Percentiles rank a stretch among this genome's conserved stretches.
phyloP scores from a whole-genome alignment of 2,113 vertebrate genomes.

The Eudyptes chrysolophus region DNA sequence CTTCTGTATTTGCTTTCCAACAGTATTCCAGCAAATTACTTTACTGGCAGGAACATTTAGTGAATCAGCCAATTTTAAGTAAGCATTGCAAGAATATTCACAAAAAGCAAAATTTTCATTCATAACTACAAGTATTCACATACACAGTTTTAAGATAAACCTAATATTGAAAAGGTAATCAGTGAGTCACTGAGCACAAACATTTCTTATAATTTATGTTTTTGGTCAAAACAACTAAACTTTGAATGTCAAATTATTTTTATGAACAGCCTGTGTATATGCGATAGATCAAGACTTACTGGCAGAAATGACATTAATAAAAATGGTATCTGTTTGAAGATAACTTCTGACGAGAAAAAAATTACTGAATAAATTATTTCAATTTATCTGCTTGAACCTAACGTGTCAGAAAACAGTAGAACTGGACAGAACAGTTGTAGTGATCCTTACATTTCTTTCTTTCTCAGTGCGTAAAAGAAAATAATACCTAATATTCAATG shows the following conservation, averaged over 20 bases:
- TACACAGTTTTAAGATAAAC: not conserved
- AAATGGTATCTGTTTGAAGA: not conserved
- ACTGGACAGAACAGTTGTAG: not conserved
- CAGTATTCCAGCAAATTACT: constrained; percentile 60
- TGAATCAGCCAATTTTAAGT: constrained; percentile 44
- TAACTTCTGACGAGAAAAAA: not conserved
- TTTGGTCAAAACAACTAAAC: not conserved
- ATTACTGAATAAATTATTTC: not conserved
- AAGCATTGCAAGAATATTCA: constrained; percentile 11
- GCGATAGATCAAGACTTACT: not conserved
- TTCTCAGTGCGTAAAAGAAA: not conserved
- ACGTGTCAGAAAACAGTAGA: not conserved
- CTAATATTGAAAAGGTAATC: not conserved
- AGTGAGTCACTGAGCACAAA: not conserved
- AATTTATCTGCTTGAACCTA: not conserved
- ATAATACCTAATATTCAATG: not conserved
- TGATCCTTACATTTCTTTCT: not conserved
- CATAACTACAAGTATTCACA: not conserved
- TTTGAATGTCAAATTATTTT: not conserved
- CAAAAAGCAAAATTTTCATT: constrained; percentile 21
- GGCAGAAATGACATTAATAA: not conserved
- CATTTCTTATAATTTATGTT: not conserved
- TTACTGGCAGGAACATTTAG: constrained; percentile 48
- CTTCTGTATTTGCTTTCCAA: constrained; percentile 68
- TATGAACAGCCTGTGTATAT: not conserved